Conservation (phyloP, 1,140 invertebrate species). For the Lucilia cuprina region DNA sequence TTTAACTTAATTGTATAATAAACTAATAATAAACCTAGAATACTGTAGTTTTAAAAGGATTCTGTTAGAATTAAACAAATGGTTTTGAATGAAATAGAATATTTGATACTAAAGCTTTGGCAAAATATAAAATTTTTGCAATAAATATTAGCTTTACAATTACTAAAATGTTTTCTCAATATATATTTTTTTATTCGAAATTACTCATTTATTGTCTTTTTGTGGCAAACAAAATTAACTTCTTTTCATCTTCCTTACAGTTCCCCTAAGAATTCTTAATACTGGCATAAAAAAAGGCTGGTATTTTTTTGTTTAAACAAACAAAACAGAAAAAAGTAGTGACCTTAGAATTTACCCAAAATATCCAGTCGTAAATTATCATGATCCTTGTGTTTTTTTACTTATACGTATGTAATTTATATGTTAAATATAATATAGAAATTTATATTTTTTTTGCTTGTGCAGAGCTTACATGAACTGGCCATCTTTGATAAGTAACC, state of each 20-base stretch:
- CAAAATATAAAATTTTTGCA: no score
- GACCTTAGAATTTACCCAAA: background rate
- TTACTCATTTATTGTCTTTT: background rate
- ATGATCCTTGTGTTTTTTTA: background rate
- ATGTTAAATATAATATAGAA: background rate
- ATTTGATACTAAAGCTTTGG: no score
- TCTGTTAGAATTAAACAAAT: no score
- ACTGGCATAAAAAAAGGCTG: no score
- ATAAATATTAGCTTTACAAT: background rate
- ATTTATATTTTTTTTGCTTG: background rate
- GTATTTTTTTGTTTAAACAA: no score
- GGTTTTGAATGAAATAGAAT: no score
- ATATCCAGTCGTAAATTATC: slow-evolving; percentile 9
- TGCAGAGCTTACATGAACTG: background rate
- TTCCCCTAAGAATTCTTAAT: background rate
- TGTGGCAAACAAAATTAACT: background rate
- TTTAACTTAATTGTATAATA: background rate
- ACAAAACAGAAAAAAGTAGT: background rate
- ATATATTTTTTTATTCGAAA: background rate
- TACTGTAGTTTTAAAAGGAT: no score
- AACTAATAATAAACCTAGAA: no score
- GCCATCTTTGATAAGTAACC: background rate
- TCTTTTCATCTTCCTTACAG: background rate
- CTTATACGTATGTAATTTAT: background rate
- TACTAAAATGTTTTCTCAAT: background rate